Evolutionary conservation across 2,797 vertebrate genomes (phyloP), one percentile per base, ranked within the genome.

Genomic region (Huso huso): DNA sequence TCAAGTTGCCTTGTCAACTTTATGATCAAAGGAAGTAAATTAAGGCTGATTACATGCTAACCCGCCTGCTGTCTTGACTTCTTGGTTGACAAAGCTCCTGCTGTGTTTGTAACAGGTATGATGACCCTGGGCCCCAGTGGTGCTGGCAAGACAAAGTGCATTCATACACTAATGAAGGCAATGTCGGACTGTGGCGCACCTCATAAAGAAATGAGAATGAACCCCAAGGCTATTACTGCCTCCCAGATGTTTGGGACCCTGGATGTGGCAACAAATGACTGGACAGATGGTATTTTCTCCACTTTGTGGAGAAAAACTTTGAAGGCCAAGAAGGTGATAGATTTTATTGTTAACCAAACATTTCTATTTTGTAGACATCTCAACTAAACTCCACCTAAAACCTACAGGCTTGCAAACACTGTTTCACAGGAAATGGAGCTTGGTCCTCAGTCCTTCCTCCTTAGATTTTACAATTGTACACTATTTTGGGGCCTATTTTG

Each of bases 201-300:
- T 60, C 92, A 93, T 83, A 87, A 86, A 64, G 91, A 93, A 79
- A 91, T 93, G 90, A 89, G 90, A 81, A 93, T 93, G 92, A 93
- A 93, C 78, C 92, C 92, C 58, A 93, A 93, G 75, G 87, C 91
- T 68, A 88, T 93, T 77, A 93, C 89, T 13, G 90, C 92, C 68
- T 83, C 92, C 23, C 92, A 93, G 83, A 93, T 93, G 92, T 93
- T 93, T 57, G 92, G 91, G 70, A 88, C 82, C 11, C 86, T 93
- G 76, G 90, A 93, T 71, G 89, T 91, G 71, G 87, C 91, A 72
- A 93, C 92, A 78, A 93, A 93, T 75, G 92, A 93, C 81, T 93
- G 92, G 92, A 93, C 92, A 12, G 92, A 93, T 80, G 92, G 92
- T 48, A 66, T 93, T 75, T 93, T 93, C 78, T 93, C 92, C 53